These are phyloP conservation scores for Sinotaia quadrata DNA, from an alignment of 2,888 invertebrate genomes.

Conservation along the genomic window DNA sequence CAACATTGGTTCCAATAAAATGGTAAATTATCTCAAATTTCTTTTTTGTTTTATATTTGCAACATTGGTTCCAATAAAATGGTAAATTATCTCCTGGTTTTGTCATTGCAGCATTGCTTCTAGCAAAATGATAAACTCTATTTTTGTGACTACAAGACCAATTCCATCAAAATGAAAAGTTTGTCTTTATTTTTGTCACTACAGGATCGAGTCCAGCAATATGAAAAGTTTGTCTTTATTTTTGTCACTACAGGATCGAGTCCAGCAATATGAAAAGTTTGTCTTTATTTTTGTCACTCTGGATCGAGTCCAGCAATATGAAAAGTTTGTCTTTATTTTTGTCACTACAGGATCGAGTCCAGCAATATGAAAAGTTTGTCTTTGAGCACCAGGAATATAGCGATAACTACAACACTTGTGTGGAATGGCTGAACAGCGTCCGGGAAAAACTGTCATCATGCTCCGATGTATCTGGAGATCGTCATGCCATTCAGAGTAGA, in stretches of 20 bases:
- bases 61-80: constrained; percentile 79
- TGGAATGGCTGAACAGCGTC: constrained; percentile 85
- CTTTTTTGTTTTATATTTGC: constrained; percentile 80
- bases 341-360: constrained; percentile 63
- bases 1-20: too few relatives aligned
- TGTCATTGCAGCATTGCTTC: constrained; percentile 62
- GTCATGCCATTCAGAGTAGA: constrained; percentile 86
- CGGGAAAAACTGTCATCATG: constrained; percentile 89
- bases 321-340: too few relatives aligned
- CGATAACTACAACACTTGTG: constrained; percentile 61
- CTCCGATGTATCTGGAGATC: constrained; percentile 89
- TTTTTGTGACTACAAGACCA: constrained; percentile 62
- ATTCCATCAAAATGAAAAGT: constrained; percentile 83
- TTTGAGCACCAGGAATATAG: constrained; percentile 84
- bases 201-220: constrained; percentile 77
- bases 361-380: constrained; percentile 88
- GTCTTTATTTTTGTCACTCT: constrained; percentile 80
- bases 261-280: constrained; percentile 85
- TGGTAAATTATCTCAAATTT: too few relatives aligned
- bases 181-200: constrained; percentile 82
- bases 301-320: constrained; percentile 79
- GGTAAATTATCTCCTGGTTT: too few relatives aligned
- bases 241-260: constrained; percentile 63
- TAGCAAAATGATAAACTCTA: too few relatives aligned
- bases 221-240: too few relatives aligned